Conservation (phyloP, 2,797 vertebrate species). For the Lacerta agilis region DNA sequence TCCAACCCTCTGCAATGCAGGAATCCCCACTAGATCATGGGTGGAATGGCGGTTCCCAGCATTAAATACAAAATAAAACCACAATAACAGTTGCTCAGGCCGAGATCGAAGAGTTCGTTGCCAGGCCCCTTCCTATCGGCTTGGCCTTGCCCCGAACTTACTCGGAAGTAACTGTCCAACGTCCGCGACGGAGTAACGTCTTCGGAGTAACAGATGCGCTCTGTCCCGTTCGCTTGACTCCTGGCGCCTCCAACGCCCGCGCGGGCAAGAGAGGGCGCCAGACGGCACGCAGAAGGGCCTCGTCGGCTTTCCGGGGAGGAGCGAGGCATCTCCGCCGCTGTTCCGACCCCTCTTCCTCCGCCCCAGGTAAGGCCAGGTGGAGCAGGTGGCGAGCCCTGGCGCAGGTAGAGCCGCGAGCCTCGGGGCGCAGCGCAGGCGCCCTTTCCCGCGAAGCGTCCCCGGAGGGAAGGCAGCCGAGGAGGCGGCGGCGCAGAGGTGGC, state of each 20-base stretch:
- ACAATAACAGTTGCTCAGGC: background rate
- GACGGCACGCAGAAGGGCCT: fast-evolving
- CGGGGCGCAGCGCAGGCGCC: background rate
- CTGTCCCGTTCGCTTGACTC: background rate
- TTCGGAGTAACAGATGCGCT: background rate
- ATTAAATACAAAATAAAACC: no score
- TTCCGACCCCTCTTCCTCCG: no score
- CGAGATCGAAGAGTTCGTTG: background rate
- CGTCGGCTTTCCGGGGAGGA: background rate
- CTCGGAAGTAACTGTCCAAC: background rate
- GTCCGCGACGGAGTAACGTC: background rate
- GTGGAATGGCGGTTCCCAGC: no score
- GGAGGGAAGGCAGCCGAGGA: background rate
- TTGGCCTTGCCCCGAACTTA: background rate
- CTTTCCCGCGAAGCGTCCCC: background rate
- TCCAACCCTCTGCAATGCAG: no score
- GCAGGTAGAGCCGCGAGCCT: background rate
- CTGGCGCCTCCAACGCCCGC: background rate
- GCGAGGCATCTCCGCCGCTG: no score
- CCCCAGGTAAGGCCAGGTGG: background rate
- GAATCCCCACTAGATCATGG: no score
- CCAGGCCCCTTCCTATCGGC: background rate
- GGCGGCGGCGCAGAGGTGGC: background rate
- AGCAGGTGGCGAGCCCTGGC: background rate
- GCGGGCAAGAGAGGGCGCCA: background rate